phyloP scores from a whole-genome alignment of 2,113 vertebrate genomes.

The Gnathonemus longibarbis region DNA sequence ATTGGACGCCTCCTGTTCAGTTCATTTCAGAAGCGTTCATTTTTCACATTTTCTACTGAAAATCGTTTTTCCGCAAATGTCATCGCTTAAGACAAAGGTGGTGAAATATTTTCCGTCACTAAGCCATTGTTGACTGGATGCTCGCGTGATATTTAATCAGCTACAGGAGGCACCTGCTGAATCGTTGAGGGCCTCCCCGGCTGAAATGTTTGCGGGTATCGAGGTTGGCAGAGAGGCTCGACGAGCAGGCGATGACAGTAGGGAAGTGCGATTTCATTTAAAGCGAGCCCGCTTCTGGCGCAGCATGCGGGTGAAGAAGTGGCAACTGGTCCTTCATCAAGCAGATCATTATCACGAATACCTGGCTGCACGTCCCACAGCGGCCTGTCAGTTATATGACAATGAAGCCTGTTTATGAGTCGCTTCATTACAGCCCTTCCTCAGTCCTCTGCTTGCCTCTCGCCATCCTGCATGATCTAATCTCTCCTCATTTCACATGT shows the following conservation, averaged over 20 bases:
- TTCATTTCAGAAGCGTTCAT: background rate
- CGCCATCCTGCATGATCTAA: constrained; percentile 20
- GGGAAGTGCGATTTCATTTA: background rate
- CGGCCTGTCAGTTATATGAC: background rate
- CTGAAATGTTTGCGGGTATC: background rate
- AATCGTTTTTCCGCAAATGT: background rate
- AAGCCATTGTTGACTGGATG: background rate
- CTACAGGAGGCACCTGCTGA: background rate
- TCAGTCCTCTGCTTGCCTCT: constrained; percentile 15
- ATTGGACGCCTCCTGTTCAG: background rate
- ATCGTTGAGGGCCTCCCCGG: background rate
- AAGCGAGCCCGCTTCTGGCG: background rate
- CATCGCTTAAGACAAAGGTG: background rate
- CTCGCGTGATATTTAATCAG: background rate
- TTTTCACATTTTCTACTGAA: background rate
- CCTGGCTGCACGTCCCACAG: background rate
- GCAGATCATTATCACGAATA: constrained; percentile 2
- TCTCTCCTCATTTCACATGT: background rate
- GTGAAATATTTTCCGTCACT: background rate
- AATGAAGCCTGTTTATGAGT: background rate
- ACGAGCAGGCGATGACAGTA: background rate
- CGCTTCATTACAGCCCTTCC: background rate
- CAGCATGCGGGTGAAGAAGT: background rate
- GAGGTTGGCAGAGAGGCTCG: background rate
- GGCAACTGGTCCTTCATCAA: background rate